phyloP scores from a whole-genome alignment of 2,797 vertebrate species.

The Sebastes iracundus region DNA sequence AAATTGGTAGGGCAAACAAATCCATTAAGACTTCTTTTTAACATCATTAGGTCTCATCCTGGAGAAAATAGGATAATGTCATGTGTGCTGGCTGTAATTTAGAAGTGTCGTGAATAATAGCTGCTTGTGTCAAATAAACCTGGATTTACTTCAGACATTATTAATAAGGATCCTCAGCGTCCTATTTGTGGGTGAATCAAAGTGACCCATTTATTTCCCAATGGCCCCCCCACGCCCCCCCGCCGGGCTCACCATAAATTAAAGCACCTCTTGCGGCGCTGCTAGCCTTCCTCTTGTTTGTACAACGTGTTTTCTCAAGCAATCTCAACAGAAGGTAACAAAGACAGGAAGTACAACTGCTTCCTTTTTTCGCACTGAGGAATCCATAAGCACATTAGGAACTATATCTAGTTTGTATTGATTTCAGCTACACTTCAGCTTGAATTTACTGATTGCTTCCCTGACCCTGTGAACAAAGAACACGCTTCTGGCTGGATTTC shows the following conservation, averaged over 20 bases:
- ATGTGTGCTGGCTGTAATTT: slow-evolving; percentile 3
- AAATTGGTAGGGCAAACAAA: slow-evolving; percentile 60
- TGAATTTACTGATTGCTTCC: slow-evolving; percentile 67
- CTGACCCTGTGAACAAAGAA: slow-evolving; percentile 43
- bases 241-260: slow-evolving; percentile 22
- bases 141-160: slow-evolving; percentile 7
- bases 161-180: slow-evolving; percentile 2
- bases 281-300: slow-evolving; percentile 50
- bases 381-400: slow-evolving; percentile 59
- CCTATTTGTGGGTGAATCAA: slow-evolving; percentile 12
- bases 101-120: slow-evolving; percentile 33
- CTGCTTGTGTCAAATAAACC: slow-evolving; percentile 13
- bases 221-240: not conserved
- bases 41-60: slow-evolving; percentile 52
- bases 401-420: slow-evolving; percentile 70
- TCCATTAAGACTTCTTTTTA: slow-evolving; percentile 64
- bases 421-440: slow-evolving; percentile 69
- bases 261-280: slow-evolving; percentile 6
- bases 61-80: slow-evolving; percentile 29
- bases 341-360: slow-evolving; percentile 56
- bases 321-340: slow-evolving; percentile 48
- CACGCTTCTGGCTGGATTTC: not conserved
- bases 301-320: slow-evolving; percentile 43
- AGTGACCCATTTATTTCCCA: slow-evolving; percentile 41
- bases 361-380: slow-evolving; percentile 52